Evolutionary conservation across 2,113 vertebrate species (phyloP), one percentile per base, ranked within the genome.

Genomic region (Camelus bactrianus): DNA sequence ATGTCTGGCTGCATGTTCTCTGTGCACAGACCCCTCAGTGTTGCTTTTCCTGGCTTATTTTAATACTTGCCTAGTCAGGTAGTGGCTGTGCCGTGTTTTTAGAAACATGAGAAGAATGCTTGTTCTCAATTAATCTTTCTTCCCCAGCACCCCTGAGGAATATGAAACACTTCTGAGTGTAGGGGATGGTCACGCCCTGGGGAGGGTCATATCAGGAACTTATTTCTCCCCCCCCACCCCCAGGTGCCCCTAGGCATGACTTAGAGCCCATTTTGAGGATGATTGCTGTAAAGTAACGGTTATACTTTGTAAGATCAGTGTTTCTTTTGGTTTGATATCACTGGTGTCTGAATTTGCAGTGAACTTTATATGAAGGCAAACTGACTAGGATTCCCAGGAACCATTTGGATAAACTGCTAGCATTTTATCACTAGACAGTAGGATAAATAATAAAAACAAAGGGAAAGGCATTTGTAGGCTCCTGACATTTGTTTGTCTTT

Each of bases 1-100:
- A 98, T 98, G 98, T 98, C 75, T n/a, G 20, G 0, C 42, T 98
- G 99, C 98, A 99, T 99, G 98, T 87, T 13, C 56, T 97, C 76
- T 56, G 4, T 24, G 95, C 91, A 52, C 75, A 28, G 0, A 52
- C 13, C 64, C 54, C 13, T 72, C 10, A 0, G 20, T 32, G 17
- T 88, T 98, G 97, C 98, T 98, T 98, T 98, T 98, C 97, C 98
- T 93, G 87, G 81, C 91, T 80, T 16, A 12, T 26, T 89, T 65
- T 79, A 75, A 20, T 56, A 8, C 14, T 28, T 13, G 42, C 70
- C 77, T 62, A 46, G 72, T 75, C 13, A 24, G n/a, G 10, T 15
- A 28, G 70, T 64, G 32, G 46, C 52, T 80, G 0, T 54, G 46
- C 24, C 82, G 11, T 85, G 38, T 76, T 70, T 96, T 83, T 50